These are phyloP conservation scores for Onychorhynchus coronatus DNA, from an alignment of 2,113 vertebrate species.

Conservation along the genomic window DNA sequence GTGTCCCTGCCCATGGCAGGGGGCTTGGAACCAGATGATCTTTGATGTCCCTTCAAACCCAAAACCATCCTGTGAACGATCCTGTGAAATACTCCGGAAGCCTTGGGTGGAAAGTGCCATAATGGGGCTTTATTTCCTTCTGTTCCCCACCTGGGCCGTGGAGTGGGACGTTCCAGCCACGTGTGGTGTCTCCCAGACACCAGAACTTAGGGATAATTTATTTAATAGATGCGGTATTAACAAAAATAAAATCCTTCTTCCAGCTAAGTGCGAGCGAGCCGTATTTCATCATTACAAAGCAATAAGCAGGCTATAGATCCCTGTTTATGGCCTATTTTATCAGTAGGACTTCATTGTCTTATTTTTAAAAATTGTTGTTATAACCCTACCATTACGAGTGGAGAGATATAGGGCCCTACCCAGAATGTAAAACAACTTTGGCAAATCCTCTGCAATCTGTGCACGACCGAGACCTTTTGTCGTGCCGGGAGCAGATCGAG, in stretches of 20 bases:
- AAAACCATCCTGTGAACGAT: background rate
- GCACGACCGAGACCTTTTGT: background rate
- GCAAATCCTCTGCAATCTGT: background rate
- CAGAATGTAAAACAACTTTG: background rate
- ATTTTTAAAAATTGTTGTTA: slow-evolving; percentile 19
- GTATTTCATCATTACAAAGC: slow-evolving; percentile 38
- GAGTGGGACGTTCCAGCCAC: background rate
- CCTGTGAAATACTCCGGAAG: background rate
- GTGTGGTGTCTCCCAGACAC: background rate
- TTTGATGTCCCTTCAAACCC: background rate
- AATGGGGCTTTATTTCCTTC: background rate
- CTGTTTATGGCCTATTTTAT: slow-evolving; percentile 21
- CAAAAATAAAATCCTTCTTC: background rate
- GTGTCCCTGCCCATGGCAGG: background rate
- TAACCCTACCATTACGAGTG: background rate
- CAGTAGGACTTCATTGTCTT: slow-evolving; percentile 29
- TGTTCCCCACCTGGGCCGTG: background rate
- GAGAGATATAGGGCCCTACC: background rate
- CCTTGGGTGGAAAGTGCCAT: background rate
- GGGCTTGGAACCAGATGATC: background rate
- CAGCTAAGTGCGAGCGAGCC: background rate
- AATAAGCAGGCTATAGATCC: slow-evolving; percentile 30
- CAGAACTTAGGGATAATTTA: background rate
- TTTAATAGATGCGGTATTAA: background rate
- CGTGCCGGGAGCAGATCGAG: background rate